Base-by-base conservation (phyloP, 2,113 vertebrate genomes). In the Eulemur rufifrons region DNA sequence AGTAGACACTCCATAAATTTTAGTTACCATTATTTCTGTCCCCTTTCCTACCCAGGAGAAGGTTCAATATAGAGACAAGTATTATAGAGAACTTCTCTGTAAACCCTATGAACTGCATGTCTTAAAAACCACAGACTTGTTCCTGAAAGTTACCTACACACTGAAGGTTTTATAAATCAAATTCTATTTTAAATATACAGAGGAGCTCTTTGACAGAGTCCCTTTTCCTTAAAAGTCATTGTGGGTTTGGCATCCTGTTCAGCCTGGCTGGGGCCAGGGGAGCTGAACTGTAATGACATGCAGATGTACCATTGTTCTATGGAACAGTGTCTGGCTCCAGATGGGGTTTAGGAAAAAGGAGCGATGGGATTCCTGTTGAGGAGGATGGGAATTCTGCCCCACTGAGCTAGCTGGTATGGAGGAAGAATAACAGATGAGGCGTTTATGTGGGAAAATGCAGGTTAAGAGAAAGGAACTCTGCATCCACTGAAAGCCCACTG, bases 211-310 rank as follows among this genome's bases (percentile, higher is more conserved):
- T 81, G 90, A 96, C 32, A 59, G 83, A 81, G 50, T 91, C 61
- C 47, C 42, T 64, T 42, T 95, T 74, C 78, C 84, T 39, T 74
- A 42, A 84, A 90, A 88, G 84, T 94, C 77, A 56, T 32, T 88
- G 81, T 91, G 89, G 81, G 61, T 93, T 93, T 97, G 89, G 95
- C 92, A 76, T 66, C 59, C 78, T 69, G 73, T 39, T 95, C 64
- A 84, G 73, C 37, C 71, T 63, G 59, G 69, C 54, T 3, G 61
- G 64, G 92, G 78, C 81, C 86, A 34, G 56, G 86, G 76, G 86
- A 81, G 66, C 66, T 93, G 81, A 81, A 77, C 81, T 37, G 1
- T 78, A 90, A 93, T 82, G 47, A 82, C 82, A 86, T 66, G 54
- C 86, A 95, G 78, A 95, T 95, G 89, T 84, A 69, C 77, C 18